Percentiles rank a stretch among this genome's conserved stretches.
phyloP scores from a whole-genome alignment of 2,113 vertebrate species.

The Anolis sagrei region DNA sequence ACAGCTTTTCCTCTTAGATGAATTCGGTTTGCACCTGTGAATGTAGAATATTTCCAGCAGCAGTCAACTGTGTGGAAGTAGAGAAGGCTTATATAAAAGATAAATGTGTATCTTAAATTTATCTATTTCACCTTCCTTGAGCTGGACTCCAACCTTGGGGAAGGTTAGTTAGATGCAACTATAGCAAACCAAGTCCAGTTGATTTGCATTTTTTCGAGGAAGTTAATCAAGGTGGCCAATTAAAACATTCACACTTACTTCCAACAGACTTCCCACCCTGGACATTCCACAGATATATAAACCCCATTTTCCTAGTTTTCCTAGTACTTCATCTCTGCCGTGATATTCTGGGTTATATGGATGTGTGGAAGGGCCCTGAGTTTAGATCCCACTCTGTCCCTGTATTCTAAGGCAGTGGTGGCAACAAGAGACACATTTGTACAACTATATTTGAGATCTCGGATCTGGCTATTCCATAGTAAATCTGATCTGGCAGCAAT shows the following conservation, averaged over 20 bases:
- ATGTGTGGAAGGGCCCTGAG: background rate
- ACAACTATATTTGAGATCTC: background rate
- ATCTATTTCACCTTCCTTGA: slow-evolving; percentile 63
- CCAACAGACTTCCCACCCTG: too few relatives aligned
- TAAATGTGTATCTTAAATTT: slow-evolving; percentile 47
- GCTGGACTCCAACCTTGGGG: background rate
- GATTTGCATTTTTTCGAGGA: background rate
- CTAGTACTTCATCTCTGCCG: too few relatives aligned
- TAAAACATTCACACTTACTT: too few relatives aligned
- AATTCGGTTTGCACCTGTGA: background rate
- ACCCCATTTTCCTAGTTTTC: too few relatives aligned
- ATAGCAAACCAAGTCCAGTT: background rate
- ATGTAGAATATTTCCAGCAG: background rate
- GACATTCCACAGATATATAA: too few relatives aligned
- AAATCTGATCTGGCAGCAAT: too few relatives aligned
- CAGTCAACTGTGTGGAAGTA: background rate
- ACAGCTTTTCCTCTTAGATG: background rate
- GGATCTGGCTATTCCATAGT: too few relatives aligned
- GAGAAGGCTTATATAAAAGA: background rate
- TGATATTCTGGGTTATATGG: too few relatives aligned
- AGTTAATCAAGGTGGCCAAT: too few relatives aligned
- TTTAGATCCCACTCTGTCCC: background rate
- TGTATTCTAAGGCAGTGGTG: background rate
- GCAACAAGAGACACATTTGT: background rate
- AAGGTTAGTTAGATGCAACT: background rate